Percentiles rank a stretch among this genome's conserved stretches.
phyloP scores from a whole-genome alignment of 2,113 vertebrate species.

The Synchiropus splendidus region DNA sequence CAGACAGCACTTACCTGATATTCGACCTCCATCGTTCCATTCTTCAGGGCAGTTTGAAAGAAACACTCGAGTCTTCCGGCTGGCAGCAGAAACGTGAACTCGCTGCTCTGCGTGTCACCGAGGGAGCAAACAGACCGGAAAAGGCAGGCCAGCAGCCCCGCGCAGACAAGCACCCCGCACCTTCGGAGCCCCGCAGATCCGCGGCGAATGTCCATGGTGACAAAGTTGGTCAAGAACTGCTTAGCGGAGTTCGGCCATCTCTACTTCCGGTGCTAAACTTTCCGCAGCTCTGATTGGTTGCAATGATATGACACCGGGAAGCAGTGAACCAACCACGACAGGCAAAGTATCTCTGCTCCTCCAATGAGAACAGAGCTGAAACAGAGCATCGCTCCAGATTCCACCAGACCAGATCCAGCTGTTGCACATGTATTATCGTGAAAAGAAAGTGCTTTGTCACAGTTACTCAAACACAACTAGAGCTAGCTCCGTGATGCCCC shows the following conservation, averaged over 20 bases:
- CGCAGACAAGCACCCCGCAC: constrained; percentile 5
- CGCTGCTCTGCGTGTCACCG: constrained; percentile 67
- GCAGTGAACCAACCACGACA: constrained; percentile 35
- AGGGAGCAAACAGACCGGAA: constrained; percentile 20
- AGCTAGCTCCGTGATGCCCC: too few species aligned
- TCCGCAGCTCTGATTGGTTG: constrained; percentile 37
- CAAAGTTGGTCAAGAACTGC: constrained; percentile 5
- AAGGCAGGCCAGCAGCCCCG: constrained; percentile 19
- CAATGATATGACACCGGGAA: not conserved
- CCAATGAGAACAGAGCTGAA: constrained; percentile 26
- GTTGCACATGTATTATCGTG: too few species aligned
- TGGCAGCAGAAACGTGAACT: constrained; percentile 80
- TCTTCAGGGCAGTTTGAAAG: constrained; percentile 68
- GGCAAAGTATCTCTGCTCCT: constrained; percentile 20
- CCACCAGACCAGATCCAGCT: too few species aligned
- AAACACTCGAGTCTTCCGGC: constrained; percentile 79
- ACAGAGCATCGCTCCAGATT: too few species aligned
- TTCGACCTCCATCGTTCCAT: constrained; percentile 78
- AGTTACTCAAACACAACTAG: too few species aligned
- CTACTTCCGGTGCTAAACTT: constrained; percentile 59
- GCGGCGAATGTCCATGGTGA: constrained; percentile 22
- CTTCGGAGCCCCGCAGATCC: not conserved
- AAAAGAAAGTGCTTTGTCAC: too few species aligned
- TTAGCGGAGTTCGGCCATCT: constrained; percentile 44
- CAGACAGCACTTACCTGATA: constrained; percentile 71